Evolutionary conservation across 2,888 invertebrate genomes (phyloP).

Genomic region (Tupiocoris notatus): DNA sequence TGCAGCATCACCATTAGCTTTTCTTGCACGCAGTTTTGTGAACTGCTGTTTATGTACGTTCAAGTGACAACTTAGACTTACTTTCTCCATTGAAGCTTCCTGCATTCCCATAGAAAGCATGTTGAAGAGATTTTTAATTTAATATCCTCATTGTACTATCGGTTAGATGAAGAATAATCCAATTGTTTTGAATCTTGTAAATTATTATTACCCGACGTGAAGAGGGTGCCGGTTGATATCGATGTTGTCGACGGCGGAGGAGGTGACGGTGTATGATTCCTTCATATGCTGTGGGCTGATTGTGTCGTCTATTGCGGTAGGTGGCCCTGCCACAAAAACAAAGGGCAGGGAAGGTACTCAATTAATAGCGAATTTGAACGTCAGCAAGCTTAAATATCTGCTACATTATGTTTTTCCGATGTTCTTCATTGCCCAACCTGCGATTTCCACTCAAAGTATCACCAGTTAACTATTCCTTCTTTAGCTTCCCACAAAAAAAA

Average conservation of each 20-base stretch:
- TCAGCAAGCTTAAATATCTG: too few species aligned
- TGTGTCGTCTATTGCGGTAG: conserved; percentile 62
- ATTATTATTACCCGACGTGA: conserved; percentile 59
- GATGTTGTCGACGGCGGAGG: conserved; percentile 57
- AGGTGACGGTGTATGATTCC: conserved; percentile 49
- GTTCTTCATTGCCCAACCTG: too few species aligned
- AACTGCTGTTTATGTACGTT: too few species aligned
- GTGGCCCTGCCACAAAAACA: conserved; percentile 54
- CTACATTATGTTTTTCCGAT: too few species aligned
- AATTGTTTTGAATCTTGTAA: background rate
- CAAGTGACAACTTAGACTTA: conserved; percentile 71
- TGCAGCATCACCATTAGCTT: too few species aligned
- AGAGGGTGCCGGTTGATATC: conserved; percentile 59
- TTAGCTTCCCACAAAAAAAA: too few species aligned
- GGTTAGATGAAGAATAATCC: background rate
- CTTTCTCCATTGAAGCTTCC: conserved; percentile 97
- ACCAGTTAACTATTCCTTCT: too few species aligned
- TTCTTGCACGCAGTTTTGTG: too few species aligned
- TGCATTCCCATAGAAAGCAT: conserved; percentile 55
- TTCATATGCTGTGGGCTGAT: conserved; percentile 63
- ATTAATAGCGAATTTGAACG: too few species aligned
- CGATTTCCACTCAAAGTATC: too few species aligned
- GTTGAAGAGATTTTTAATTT: background rate
- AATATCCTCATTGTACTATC: background rate
- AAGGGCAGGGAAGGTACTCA: background rate